phyloP scores from a whole-genome alignment of 2,888 invertebrate species.

The Chydorus sphaericus region DNA sequence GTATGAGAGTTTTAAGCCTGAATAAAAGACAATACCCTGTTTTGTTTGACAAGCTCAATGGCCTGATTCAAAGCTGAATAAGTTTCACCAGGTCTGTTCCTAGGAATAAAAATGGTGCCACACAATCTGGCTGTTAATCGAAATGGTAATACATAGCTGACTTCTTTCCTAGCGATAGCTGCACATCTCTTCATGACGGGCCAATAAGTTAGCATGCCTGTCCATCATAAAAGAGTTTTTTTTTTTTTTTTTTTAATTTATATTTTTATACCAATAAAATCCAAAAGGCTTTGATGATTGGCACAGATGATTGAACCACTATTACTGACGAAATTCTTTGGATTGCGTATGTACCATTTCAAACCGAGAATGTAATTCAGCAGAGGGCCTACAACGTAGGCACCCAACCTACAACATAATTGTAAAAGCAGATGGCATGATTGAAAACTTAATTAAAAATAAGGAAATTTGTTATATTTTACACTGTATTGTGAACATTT shows the following conservation, averaged over 20 bases:
- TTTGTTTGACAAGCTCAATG: conserved; percentile 5
- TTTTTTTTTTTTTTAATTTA: too few species aligned
- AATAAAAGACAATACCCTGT: conserved; percentile 9
- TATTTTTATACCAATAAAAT: conserved; percentile 78
- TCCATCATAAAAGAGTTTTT: too few species aligned
- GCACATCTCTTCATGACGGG: conserved; percentile 78
- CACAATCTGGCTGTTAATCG: conserved; percentile 76
- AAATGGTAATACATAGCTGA: conserved; percentile 74
- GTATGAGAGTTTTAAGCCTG: too few species aligned
- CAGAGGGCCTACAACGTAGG: conserved; percentile 35
- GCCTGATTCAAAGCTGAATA: conserved; percentile 34
- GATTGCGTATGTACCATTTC: conserved; percentile 62
- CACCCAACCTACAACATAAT: conserved; percentile 33
- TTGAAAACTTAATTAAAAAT: neutral
- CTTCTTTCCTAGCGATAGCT: conserved; percentile 71
- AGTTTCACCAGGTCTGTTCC: conserved; percentile 63
- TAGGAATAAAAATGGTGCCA: conserved; percentile 75
- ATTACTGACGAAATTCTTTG: conserved; percentile 59
- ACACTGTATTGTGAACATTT: conserved; percentile 44
- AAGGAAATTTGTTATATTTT: neutral
- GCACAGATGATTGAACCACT: conserved; percentile 73
- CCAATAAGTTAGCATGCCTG: conserved; percentile 81
- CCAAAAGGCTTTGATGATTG: conserved; percentile 85
- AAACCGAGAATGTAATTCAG: conserved; percentile 46
- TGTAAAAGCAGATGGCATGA: too few species aligned